These are phyloP conservation scores for Argynnis bischoffii DNA, from an alignment of 2,888 invertebrate species.

Conservation along the genomic window DNA sequence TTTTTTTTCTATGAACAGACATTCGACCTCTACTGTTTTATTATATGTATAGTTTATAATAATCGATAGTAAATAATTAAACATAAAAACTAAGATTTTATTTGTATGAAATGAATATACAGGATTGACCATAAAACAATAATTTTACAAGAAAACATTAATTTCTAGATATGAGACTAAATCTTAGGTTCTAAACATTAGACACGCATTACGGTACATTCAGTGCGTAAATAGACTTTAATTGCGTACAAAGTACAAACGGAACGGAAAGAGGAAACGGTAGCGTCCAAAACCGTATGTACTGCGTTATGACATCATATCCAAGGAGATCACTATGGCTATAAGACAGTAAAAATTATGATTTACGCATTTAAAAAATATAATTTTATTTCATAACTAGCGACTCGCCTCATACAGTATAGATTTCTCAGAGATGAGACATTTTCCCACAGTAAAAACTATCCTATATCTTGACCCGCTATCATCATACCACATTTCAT, in stretches of 20 bases:
- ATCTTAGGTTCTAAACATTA: conserved; percentile 23
- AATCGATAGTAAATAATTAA: too few relatives aligned
- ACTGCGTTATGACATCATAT: conserved; percentile 32
- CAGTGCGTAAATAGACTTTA: conserved; percentile 37
- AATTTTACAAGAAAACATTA: conserved; percentile 2
- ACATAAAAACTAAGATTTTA: too few relatives aligned
- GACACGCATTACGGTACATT: conserved; percentile 36
- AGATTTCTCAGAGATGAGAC: too few relatives aligned
- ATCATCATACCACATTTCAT: too few relatives aligned
- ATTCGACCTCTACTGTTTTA: too few relatives aligned
- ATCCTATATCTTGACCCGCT: too few relatives aligned
- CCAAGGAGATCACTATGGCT: conserved; percentile 2
- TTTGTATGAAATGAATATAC: too few relatives aligned
- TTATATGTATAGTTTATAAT: too few relatives aligned
- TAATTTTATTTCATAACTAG: too few relatives aligned
- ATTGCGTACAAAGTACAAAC: conserved; percentile 35
- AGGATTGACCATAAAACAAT: neutral
- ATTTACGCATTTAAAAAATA: neutral
- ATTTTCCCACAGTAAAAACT: too few relatives aligned
- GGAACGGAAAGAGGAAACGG: conserved; percentile 39
- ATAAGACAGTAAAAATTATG: neutral
- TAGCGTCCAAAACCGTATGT: conserved; percentile 30
- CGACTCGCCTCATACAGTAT: too few relatives aligned
- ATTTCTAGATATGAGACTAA: neutral
- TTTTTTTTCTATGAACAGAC: too few relatives aligned